Evolutionary conservation across 92 coral and sea anemone species (phyloP).

Genomic region (Heteractis magnifica): DNA sequence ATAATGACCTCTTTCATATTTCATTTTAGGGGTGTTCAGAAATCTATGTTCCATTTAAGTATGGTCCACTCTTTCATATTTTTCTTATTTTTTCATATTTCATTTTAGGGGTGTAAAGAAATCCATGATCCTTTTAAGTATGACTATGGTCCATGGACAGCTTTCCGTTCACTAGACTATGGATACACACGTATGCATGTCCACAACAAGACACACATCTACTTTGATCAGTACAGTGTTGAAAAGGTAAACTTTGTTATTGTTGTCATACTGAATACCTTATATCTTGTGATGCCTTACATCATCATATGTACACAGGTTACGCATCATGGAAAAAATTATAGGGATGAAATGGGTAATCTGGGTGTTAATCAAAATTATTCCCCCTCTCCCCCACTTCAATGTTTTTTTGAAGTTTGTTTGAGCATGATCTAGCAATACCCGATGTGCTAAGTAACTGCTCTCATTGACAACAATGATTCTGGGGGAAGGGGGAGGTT

Average conservation of each 20-base stretch:
- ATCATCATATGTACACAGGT: no score
- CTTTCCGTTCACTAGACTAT: conserved; percentile 81
- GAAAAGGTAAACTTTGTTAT: conserved; percentile 55
- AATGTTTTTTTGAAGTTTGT: no score
- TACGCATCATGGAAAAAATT: no score
- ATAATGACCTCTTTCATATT: no score
- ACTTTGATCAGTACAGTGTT: conserved; percentile 88
- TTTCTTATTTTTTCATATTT: background rate
- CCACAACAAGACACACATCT: conserved; percentile 74
- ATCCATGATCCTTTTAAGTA: conserved; percentile 71
- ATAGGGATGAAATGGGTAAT: no score
- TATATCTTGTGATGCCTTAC: background rate
- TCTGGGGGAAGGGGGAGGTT: no score
- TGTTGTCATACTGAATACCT: background rate
- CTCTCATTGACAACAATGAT: no score
- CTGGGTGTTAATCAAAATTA: no score
- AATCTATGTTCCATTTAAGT: background rate
- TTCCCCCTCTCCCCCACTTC: no score
- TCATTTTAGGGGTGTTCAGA: no score
- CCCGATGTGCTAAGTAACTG: no score
- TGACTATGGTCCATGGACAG: conserved; percentile 80
- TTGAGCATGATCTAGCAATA: no score
- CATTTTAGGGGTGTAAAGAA: conserved; percentile 77
- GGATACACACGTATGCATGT: conserved; percentile 92
- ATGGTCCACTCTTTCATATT: background rate